phyloP scores from a whole-genome alignment of 2,888 invertebrate species.

The Cryptocephalus primarius region DNA sequence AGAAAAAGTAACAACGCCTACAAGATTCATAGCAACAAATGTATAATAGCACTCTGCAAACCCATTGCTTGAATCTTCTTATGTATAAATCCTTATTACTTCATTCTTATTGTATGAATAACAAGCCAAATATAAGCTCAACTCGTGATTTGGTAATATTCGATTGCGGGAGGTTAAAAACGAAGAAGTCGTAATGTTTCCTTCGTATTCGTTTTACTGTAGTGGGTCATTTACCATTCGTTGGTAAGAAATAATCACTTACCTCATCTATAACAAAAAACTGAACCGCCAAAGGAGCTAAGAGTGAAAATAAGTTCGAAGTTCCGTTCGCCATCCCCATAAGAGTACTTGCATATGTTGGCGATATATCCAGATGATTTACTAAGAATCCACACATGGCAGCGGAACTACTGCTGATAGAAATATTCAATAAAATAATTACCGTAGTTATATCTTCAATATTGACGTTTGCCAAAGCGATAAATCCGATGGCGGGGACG shows the following conservation, averaged over 20 bases:
- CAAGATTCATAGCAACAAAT: too few relatives aligned
- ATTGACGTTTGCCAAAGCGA: constrained; percentile 45
- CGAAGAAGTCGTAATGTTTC: too few relatives aligned
- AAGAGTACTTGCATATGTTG: constrained; percentile 70
- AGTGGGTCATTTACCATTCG: too few relatives aligned
- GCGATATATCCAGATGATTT: constrained; percentile 76
- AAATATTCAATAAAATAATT: constrained; percentile 53
- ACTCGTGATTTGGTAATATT: too few relatives aligned
- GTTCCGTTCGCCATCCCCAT: constrained; percentile 77
- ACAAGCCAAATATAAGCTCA: too few relatives aligned
- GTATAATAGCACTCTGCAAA: too few relatives aligned
- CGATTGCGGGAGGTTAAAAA: too few relatives aligned
- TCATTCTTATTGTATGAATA: too few relatives aligned
- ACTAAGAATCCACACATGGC: constrained; percentile 65
- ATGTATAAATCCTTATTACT: too few relatives aligned
- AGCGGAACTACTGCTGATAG: constrained; percentile 65
- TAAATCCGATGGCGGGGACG: constrained; percentile 57
- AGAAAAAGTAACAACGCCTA: too few relatives aligned
- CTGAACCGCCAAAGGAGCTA: constrained; percentile 66
- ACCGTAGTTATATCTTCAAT: constrained; percentile 43
- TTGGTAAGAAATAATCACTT: constrained; percentile 23
- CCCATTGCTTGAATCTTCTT: too few relatives aligned
- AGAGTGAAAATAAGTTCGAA: constrained; percentile 68
- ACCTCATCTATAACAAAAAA: constrained; percentile 60
- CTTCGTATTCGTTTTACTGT: too few relatives aligned